A percentile compares a stretch with the other conserved stretches of the same genome.
Conservation (phyloP, 2,113 vertebrate genomes). For the Hystrix brachyura region DNA sequence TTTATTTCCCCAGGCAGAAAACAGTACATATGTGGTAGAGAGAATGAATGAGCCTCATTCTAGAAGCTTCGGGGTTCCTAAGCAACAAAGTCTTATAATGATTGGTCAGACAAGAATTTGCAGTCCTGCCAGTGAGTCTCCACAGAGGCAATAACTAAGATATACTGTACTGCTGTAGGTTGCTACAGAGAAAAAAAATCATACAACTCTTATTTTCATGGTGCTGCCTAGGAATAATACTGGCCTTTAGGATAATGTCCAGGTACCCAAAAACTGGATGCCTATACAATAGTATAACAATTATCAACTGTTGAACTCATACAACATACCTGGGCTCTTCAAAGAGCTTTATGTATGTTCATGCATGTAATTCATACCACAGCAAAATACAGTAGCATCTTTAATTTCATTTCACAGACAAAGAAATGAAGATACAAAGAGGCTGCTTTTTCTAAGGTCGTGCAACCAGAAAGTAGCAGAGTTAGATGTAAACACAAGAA, state of each 20-base stretch:
- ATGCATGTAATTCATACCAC: neutral
- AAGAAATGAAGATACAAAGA: neutral
- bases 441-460: neutral
- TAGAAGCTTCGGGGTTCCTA: neutral
- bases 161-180: neutral
- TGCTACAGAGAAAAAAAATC: neutral
- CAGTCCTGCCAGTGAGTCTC: neutral
- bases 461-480: neutral
- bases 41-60: neutral
- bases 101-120: neutral
- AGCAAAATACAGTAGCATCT: neutral
- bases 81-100: neutral
- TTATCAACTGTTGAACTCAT: neutral
- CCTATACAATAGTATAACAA: neutral
- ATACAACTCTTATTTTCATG: neutral
- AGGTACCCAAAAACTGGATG: neutral
- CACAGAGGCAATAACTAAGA: neutral
- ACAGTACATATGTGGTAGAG: neutral
- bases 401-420: neutral
- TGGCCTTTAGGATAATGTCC: neutral
- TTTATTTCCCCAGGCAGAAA: neutral
- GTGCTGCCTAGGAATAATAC: neutral
- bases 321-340: neutral
- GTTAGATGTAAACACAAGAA: neutral
- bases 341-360: neutral